Conservation (phyloP, 2,888 invertebrate species). For the Limnephilus lunatus region DNA sequence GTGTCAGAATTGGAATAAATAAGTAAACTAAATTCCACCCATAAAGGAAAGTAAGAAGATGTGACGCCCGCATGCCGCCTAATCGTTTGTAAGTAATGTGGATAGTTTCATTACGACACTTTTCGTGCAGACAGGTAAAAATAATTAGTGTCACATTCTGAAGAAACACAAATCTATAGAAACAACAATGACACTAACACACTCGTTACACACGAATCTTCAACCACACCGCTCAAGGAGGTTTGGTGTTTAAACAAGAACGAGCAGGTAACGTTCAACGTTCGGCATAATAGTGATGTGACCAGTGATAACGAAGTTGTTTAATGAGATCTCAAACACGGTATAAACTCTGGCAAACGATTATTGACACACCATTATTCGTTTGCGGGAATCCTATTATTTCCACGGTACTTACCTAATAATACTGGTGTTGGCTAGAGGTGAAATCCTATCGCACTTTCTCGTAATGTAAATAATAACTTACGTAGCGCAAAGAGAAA, state of each 20-base stretch:
- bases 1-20: background rate
- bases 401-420: background rate
- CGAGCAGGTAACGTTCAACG: background rate
- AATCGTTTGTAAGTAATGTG: background rate
- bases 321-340: conserved; percentile 34
- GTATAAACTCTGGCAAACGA: conserved; percentile 15
- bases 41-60: background rate
- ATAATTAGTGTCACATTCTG: background rate
- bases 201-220: background rate
- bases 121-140: background rate
- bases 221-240: background rate
- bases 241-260: conserved; percentile 11
- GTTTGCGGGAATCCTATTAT: conserved; percentile 29
- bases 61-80: background rate
- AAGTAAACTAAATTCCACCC: background rate
- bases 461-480: background rate
- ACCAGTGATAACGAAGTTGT: conserved; percentile 4
- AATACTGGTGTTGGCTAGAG: background rate
- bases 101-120: background rate
- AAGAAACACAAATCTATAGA: background rate
- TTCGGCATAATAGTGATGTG: background rate
- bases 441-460: background rate
- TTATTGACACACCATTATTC: conserved; percentile 37
- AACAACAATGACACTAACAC: background rate
- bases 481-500: background rate